Evolutionary conservation across 2,888 invertebrate species (phyloP), one percentile per base, ranked within the genome.

Genomic region (Pedicia rivosa): DNA sequence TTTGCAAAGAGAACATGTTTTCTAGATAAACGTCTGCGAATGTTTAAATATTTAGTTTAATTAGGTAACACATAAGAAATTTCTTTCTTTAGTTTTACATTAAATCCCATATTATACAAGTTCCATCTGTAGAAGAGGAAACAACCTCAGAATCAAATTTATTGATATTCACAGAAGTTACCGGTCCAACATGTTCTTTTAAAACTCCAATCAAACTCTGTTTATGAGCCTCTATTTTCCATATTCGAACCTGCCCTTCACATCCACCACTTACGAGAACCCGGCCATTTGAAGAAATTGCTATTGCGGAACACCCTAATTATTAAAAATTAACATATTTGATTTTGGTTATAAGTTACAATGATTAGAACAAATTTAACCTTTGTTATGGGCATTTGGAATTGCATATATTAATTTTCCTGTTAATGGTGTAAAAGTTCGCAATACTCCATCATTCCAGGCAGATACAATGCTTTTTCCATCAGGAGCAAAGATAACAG

Each of bases 91-190:
- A n/a, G n/a, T n/a, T n/a, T n/a, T n/a, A n/a, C n/a, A 26, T 16
- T 14, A 92, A 65, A 53, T 91, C 84, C 94, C 94, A 94, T 43
- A 94, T 77, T 45, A 94, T 87, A 53, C 87, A 87, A 4, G 88
- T 84, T 9, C 94, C 92, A 60, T 94, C 94, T 0, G 79, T 79
- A 30, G 88, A 84, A 0, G 91, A 81, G 50, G 88, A 88, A 12
- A 88, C 81, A 0, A 88, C 84, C 57, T 87, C 83, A 1, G 70
- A 72, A 51, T 87, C 75, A 49, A 76, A 72, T 41, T 71, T 68
- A 19, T 80, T 79, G 39, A 91, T 73, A 44, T 80, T 74, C 45
- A 92, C 72, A 16, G 79, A 76, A 0, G 88, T 80, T 39, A 92
- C 79, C 1, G 83, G 78, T 8, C 83, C 87, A 52, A 86, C 81